Evolutionary conservation across 92 coral and sea anemone genomes (phyloP).

Genomic region (Phymanthus crucifer): DNA sequence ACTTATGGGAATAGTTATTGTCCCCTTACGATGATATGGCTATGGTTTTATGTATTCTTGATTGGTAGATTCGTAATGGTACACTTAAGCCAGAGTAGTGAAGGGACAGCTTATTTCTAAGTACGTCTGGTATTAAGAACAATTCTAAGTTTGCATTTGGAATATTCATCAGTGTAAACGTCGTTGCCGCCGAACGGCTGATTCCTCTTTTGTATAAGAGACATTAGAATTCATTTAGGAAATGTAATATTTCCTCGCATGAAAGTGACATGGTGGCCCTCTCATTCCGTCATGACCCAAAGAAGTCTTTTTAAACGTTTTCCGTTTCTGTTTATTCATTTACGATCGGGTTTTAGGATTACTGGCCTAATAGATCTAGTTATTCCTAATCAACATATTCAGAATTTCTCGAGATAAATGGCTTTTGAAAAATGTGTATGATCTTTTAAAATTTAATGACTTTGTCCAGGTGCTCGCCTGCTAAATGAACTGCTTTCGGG

Average conservation of each 20-base stretch:
- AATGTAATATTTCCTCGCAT: neutral
- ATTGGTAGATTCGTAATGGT: constrained; percentile 11
- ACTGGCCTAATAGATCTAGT: constrained; percentile 31
- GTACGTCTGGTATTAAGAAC: constrained; percentile 13
- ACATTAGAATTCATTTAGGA: constrained; percentile 21
- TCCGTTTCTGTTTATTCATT: constrained; percentile 20
- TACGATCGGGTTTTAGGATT: constrained; percentile 7
- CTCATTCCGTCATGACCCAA: neutral
- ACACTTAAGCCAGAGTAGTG: constrained; percentile 6
- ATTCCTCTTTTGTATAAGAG: constrained; percentile 20
- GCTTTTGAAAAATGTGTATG: constrained; percentile 45
- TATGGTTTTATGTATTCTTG: constrained; percentile 13
- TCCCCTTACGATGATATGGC: neutral
- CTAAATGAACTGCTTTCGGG: constrained; percentile 44
- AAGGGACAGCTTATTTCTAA: constrained; percentile 16
- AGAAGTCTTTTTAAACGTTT: constrained; percentile 7
- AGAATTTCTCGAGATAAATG: constrained; percentile 43
- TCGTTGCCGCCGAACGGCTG: constrained; percentile 29
- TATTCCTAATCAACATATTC: constrained; percentile 34
- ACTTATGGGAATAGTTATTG: constrained; percentile 5
- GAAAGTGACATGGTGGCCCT: neutral
- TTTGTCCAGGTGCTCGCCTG: constrained; percentile 40
- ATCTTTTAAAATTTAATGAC: constrained; percentile 36
- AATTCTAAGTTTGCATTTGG: constrained; percentile 25
- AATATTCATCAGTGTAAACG: constrained; percentile 7